phyloP scores from a whole-genome alignment of 1,140 invertebrate species.

The Delia radicum region DNA sequence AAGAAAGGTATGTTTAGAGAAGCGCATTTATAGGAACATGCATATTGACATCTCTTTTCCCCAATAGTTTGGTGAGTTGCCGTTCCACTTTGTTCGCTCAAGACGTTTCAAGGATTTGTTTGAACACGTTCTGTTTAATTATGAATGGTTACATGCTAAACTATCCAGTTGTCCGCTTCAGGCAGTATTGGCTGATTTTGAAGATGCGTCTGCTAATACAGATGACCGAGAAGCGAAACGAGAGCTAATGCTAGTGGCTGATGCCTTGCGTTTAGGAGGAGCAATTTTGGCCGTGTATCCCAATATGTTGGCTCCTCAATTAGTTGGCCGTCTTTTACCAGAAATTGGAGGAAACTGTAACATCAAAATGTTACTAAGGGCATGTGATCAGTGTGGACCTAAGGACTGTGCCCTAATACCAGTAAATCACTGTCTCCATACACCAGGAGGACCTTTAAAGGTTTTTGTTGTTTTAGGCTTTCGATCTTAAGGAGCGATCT shows the following conservation, averaged over 20 bases:
- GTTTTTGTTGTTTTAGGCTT: constrained; percentile 54
- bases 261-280: constrained; percentile 88
- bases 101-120: constrained; percentile 91
- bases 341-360: constrained; percentile 80
- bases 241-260: constrained; percentile 90
- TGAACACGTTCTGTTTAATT: constrained; percentile 93
- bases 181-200: constrained; percentile 91
- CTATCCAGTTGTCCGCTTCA: constrained; percentile 92
- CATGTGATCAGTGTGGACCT: constrained; percentile 86
- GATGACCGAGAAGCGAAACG: constrained; percentile 83
- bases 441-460: constrained; percentile 95
- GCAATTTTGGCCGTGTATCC: constrained; percentile 88
- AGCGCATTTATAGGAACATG: neutral
- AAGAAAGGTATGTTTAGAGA: constrained; percentile 69
- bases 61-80: constrained; percentile 86
- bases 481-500: neutral
- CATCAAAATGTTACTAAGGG: constrained; percentile 81
- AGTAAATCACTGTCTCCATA: constrained; percentile 92
- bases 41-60: neutral
- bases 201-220: constrained; percentile 86
- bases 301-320: constrained; percentile 93
- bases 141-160: constrained; percentile 96
- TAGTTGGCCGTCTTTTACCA: constrained; percentile 88
- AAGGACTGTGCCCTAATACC: constrained; percentile 88
- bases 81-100: constrained; percentile 89